Percentiles rank a stretch among this genome's conserved stretches.
Evolutionary conservation across 2,113 vertebrate species (phyloP).

Genomic region (Tupaia chinensis): DNA sequence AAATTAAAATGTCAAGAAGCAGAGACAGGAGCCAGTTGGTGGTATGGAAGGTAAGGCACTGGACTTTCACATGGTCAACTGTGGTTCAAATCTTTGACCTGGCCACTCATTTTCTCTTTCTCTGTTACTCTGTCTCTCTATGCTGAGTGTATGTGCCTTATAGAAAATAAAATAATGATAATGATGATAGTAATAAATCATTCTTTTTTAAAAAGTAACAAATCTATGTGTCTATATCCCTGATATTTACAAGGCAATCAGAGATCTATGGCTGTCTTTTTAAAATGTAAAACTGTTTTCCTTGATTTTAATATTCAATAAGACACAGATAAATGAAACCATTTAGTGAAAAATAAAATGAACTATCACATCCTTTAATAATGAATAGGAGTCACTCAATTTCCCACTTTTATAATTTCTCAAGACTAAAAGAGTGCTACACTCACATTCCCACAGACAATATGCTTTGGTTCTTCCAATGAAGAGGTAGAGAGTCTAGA

Average conservation of each 20-base stretch:
- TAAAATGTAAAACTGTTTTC: slow-evolving; percentile 27
- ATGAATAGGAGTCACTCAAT: not conserved
- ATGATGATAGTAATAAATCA: no score
- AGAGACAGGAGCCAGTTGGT: not conserved
- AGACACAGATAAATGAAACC: slow-evolving; percentile 55
- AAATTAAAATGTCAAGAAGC: slow-evolving; percentile 67
- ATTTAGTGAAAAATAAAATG: slow-evolving; percentile 54
- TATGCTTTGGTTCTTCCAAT: not conserved
- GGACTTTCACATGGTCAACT: no score
- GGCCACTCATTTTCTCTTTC: no score
- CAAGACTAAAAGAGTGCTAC: not conserved
- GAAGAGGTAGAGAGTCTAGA: not conserved
- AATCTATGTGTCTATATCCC: slow-evolving; percentile 59
- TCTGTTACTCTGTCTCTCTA: no score
- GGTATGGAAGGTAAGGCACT: no score
- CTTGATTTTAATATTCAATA: slow-evolving; percentile 51
- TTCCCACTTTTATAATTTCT: slow-evolving; percentile 14
- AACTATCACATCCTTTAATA: slow-evolving; percentile 16
- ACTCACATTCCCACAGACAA: not conserved
- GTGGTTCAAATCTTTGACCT: no score
- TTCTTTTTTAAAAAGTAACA: no score
- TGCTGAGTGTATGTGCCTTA: no score
- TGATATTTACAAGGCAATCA: slow-evolving; percentile 68
- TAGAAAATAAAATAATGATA: no score
- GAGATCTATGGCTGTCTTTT: slow-evolving; percentile 36